phyloP scores from a whole-genome alignment of 2,888 invertebrate genomes.

The Toxonevra muliebris region DNA sequence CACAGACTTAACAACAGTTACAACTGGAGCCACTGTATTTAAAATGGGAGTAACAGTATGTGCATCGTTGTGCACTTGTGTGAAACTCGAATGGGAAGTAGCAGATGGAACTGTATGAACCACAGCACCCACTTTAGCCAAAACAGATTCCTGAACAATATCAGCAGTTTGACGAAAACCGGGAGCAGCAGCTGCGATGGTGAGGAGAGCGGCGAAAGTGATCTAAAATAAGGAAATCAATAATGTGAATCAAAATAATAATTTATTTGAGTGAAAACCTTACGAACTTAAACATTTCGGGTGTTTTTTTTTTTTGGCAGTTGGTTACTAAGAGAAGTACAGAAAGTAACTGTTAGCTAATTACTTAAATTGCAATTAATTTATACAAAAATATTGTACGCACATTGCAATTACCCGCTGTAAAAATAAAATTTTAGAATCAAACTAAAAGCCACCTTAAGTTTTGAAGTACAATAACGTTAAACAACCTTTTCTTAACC shows the following conservation, averaged over 20 bases:
- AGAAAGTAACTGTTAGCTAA: too few relatives aligned
- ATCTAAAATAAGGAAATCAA: neutral
- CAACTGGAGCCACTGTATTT: constrained; percentile 65
- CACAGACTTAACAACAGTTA: constrained; percentile 44
- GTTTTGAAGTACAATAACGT: too few relatives aligned
- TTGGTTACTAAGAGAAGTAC: constrained; percentile 25
- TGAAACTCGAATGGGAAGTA: constrained; percentile 69
- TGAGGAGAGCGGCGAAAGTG: constrained; percentile 9
- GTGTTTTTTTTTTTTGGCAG: constrained; percentile 25
- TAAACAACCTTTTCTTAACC: too few relatives aligned
- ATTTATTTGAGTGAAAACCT: constrained; percentile 39
- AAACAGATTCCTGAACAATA: constrained; percentile 49
- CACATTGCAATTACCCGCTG: too few relatives aligned
- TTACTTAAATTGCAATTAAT: too few relatives aligned
- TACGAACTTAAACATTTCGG: constrained; percentile 64
- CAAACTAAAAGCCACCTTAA: too few relatives aligned
- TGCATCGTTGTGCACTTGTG: constrained; percentile 66
- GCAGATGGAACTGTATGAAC: constrained; percentile 55
- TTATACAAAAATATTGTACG: too few relatives aligned
- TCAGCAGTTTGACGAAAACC: constrained; percentile 49
- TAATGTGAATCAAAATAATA: too few relatives aligned
- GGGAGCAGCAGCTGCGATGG: constrained; percentile 47
- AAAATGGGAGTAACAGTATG: constrained; percentile 57
- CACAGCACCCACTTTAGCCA: constrained; percentile 53
- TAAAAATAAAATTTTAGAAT: too few relatives aligned